Conservation (phyloP, 2,888 invertebrate species). For the Ectemnius cavifrons region DNA sequence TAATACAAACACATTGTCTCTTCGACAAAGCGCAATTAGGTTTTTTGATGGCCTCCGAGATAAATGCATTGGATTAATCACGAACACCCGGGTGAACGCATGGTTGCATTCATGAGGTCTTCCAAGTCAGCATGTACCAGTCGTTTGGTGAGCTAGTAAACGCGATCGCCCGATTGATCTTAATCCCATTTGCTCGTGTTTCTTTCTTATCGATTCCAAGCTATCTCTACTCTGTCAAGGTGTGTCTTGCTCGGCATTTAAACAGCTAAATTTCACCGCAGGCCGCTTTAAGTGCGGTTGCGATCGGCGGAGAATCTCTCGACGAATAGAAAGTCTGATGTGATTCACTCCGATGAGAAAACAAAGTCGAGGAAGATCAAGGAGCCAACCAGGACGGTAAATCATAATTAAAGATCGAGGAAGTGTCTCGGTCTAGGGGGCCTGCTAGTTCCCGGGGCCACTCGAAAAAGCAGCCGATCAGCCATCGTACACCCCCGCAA, state of each 20-base stretch:
- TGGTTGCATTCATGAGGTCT: conserved; percentile 11
- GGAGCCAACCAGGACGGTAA: conserved; percentile 47
- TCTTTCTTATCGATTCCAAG: conserved; percentile 38
- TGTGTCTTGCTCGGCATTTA: conserved; percentile 19
- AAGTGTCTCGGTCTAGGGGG: conserved; percentile 59
- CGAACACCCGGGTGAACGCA: conserved; percentile 13
- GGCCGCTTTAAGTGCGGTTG: neutral
- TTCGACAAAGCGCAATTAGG: conserved; percentile 39
- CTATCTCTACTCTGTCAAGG: conserved; percentile 41
- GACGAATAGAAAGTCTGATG: no score
- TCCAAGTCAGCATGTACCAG: conserved; percentile 21
- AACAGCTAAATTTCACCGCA: conserved; percentile 48
- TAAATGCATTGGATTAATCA: conserved; percentile 58
- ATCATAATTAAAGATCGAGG: conserved; percentile 73
- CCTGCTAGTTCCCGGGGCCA: conserved; percentile 54
- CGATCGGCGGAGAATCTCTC: no score
- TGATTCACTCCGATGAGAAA: no score
- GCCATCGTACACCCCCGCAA: conserved; percentile 58
- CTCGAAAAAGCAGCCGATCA: conserved; percentile 55
- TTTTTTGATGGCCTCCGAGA: conserved; percentile 47
- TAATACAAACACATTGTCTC: conserved; percentile 25
- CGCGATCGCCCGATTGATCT: conserved; percentile 55
- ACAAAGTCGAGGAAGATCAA: no score
- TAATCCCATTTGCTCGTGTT: conserved; percentile 52
- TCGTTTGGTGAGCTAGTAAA: conserved; percentile 43